Evolutionary conservation across 2,797 vertebrate species (phyloP).

Genomic region (Yasuhikotakia modesta): DNA sequence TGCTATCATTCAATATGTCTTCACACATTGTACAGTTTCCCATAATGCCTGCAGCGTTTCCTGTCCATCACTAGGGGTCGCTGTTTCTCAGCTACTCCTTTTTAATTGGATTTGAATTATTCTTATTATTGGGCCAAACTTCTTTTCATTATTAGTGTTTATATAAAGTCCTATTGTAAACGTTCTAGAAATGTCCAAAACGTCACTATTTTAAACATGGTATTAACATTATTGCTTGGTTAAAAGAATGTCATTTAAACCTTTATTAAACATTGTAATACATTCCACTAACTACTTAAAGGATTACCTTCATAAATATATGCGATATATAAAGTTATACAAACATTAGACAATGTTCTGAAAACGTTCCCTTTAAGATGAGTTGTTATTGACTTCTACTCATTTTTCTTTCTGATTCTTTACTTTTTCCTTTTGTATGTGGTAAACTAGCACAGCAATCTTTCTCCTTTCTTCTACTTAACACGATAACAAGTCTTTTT

Average conservation of each 20-base stretch:
- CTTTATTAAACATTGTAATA: too few species aligned
- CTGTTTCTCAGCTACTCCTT: not conserved
- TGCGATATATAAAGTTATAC: too few species aligned
- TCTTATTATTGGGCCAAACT: not conserved
- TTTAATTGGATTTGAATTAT: not conserved
- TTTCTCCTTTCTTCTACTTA: not conserved
- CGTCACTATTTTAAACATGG: too few species aligned
- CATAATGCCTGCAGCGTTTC: not conserved
- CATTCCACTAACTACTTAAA: too few species aligned
- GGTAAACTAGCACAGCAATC: not conserved
- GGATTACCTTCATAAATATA: too few species aligned
- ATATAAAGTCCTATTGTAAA: not conserved
- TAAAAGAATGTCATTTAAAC: too few species aligned
- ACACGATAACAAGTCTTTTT: not conserved
- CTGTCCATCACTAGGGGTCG: not conserved
- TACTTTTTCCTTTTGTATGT: not conserved
- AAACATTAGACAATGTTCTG: too few species aligned
- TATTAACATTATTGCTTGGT: too few species aligned
- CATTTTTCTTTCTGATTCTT: not conserved
- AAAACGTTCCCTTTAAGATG: too few species aligned
- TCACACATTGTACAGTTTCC: not conserved
- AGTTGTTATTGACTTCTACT: not conserved
- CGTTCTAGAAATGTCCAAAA: too few species aligned
- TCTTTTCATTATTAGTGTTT: not conserved
- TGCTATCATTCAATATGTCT: conserved; percentile 1